Evolutionary conservation across 64 coral and sea anemone species (phyloP), one percentile per base, ranked within the genome.

Genomic region (Exaiptasia diaphana): DNA sequence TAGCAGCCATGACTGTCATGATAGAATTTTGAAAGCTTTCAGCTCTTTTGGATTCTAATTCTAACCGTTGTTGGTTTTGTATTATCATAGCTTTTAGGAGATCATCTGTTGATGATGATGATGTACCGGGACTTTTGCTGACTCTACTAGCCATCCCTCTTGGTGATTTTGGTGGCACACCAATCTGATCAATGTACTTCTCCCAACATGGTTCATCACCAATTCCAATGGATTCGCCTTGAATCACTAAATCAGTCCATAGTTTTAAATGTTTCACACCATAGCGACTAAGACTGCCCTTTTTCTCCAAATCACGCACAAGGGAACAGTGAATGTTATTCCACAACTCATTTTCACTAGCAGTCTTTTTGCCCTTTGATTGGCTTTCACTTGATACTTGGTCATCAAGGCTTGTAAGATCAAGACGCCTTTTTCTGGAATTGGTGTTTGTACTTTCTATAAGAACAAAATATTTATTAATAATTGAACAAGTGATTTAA

Each of bases 161-260:
- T 77, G 74, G 74, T 77, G 35, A n/a, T 61, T 85, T 85, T 0
- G 67, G 82, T 20, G 82, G 64, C 10, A 85, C 54, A 7, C 37
- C 53, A 27, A 85, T 33, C 26, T 72, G 67, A 9, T 85, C 68
- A 59, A 85, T 55, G 33, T 42, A 59, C 14, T 72, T 43, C 5
- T 85, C 50, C 82, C 82, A 85, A 15, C 33, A 23, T 73, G 82
- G 82, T 38, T 85, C 67, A 5, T 85, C 68, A 5, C 68, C 82
- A 55, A 85, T 55, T 18, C 68, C 82, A 57, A 50, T 27, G 24
- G 50, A 85, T 57, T 57, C 74, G 14, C 82, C 82, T 30, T 74
- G 53, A 1, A 75, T 42, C 10, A 75, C 55, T 36, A 28, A n/a
- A 36, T 85, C 82, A 10, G 82, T 85, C 82, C 82, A 85, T 1